Conservation (phyloP, 2,797 vertebrate species). For the Atherinosoma microstoma region DNA sequence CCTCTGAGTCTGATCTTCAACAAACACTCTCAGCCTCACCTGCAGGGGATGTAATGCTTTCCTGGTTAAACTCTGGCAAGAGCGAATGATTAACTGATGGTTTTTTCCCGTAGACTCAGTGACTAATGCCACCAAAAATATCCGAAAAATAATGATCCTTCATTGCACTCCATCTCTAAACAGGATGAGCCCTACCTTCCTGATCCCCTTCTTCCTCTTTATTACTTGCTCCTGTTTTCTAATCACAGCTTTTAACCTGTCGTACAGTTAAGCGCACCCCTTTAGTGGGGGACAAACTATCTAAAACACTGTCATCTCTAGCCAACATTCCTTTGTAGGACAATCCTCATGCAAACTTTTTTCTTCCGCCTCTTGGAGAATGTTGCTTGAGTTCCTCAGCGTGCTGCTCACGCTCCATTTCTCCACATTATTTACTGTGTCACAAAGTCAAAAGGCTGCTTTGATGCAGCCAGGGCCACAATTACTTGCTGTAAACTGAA, state of each 20-base stretch:
- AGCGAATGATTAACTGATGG: constrained; percentile 35
- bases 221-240: constrained; percentile 52
- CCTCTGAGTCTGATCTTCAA: constrained; percentile 25
- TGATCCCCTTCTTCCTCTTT: constrained; percentile 42
- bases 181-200: constrained; percentile 35
- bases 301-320: constrained; percentile 56
- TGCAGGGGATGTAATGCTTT: constrained; percentile 43
- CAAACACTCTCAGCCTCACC: constrained; percentile 48
- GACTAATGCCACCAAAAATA: constrained; percentile 42
- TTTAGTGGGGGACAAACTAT: constrained; percentile 43
- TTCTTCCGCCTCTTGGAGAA: constrained; percentile 30
- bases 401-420: constrained; percentile 53
- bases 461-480: constrained; percentile 79
- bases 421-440: constrained; percentile 56
- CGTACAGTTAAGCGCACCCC: constrained; percentile 63
- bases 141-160: constrained; percentile 27
- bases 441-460: constrained; percentile 62
- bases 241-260: constrained; percentile 65
- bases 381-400: constrained; percentile 41
- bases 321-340: constrained; percentile 63
- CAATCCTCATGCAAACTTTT: constrained; percentile 35
- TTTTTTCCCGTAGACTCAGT: constrained; percentile 21
- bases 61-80: constrained; percentile 35
- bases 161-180: constrained; percentile 31
- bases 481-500: constrained; percentile 81